Evolutionary conservation across 2,888 invertebrate species (phyloP).

Genomic region (Aleiodes testaceus): DNA sequence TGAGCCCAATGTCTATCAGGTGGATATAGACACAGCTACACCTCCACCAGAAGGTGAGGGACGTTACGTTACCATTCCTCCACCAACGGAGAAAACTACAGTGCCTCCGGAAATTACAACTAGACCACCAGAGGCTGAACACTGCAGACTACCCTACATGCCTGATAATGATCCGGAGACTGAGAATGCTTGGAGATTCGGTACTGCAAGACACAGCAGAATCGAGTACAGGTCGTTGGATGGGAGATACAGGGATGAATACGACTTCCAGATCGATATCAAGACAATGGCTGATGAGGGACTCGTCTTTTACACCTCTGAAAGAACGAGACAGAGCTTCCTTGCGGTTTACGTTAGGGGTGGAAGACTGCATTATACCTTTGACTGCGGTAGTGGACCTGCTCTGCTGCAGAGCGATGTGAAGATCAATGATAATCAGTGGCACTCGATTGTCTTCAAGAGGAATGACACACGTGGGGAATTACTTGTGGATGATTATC

Average conservation of each 20-base stretch:
- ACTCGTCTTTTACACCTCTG: conserved; percentile 87
- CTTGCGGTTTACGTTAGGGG: conserved; percentile 84
- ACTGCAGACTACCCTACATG: conserved; percentile 75
- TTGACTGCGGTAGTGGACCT: conserved; percentile 82
- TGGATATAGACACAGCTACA: conserved; percentile 43
- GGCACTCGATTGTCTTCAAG: conserved; percentile 85
- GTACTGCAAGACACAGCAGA: conserved; percentile 81
- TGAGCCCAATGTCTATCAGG: conserved; percentile 42
- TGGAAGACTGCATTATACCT: conserved; percentile 78
- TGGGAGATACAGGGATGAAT: conserved; percentile 78
- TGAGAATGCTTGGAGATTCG: conserved; percentile 78
- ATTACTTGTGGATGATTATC: conserved; percentile 79
- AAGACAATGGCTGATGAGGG: conserved; percentile 86
- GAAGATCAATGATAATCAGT: conserved; percentile 82
- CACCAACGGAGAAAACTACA: not conserved
- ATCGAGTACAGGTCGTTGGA: conserved; percentile 79
- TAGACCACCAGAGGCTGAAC: conserved; percentile 60
- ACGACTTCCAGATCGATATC: conserved; percentile 86
- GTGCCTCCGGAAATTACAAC: conserved; percentile 58
- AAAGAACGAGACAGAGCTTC: conserved; percentile 78
- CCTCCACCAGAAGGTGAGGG: conserved; percentile 43
- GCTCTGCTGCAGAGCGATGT: conserved; percentile 76
- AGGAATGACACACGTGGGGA: conserved; percentile 79
- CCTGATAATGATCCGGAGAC: conserved; percentile 75
- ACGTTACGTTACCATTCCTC: conserved; percentile 20